Base-by-base conservation (phyloP, 2,888 invertebrate species). In the Abrostola tripartita region DNA sequence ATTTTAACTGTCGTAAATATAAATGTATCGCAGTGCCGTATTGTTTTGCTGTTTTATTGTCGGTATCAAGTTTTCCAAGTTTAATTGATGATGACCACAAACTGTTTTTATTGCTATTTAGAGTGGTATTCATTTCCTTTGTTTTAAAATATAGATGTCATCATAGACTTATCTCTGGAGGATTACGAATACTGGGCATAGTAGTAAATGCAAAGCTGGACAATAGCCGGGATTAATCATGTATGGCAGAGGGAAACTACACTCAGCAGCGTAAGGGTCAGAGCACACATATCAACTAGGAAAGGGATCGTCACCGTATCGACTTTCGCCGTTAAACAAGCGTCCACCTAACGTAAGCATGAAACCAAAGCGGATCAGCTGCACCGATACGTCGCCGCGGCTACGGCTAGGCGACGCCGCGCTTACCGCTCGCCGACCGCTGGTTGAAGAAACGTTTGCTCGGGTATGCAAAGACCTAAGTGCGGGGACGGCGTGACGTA, bases 1-100 rank as follows among this genome's bases (percentile, higher is more conserved):
- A 86, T 85, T 86, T 83, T 80, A 85, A 85, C 82, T 80, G 80
- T 74, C 81, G 81, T 85, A 81, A 86, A 84, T 83, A 83, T 78
- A 81, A 74, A 85, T 85, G 84, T 85, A 83, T 82, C 52, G 78
- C 52, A 55, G 66, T 68, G 59, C 72, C 71, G 71, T 76, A 83
- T 77, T 69, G 75, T 67, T 71, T 74, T 68, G 78, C 78, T 81
- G 79, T 85, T 88, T 86, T 86, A 87, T 84, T 81, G 82, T 76
- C 81, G 79, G 76, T 78, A 82, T 78, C 80, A 78, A 79, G 42
- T 79, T 77, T 81, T 82, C 81, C 72, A 72, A 70, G 71, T 76
- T 83, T 85, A 86, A 87, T 86, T 83, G 82, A 76, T 71, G 74
- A 72, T 78, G 77, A 70, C 83, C 83, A 83, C 84, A 78, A 83